These are phyloP conservation scores for Eidolon dupreanum DNA, from an alignment of 2,797 vertebrate species.

Conservation along the genomic window DNA sequence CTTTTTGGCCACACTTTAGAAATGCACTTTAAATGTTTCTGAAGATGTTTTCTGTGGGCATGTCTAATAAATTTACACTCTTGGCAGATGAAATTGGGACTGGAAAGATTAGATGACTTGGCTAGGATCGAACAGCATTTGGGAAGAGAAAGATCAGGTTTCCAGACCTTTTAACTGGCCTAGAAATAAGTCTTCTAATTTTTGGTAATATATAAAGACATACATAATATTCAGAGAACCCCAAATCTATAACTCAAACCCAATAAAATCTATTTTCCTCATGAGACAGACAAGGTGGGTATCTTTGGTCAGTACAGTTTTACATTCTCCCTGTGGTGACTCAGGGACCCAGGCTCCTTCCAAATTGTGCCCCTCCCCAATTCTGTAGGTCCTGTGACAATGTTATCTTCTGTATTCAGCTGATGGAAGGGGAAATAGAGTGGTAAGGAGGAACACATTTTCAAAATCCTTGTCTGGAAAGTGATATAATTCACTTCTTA, in stretches of 20 bases:
- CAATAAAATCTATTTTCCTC: neutral
- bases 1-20: neutral
- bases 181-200: neutral
- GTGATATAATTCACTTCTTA: neutral
- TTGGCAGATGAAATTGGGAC: neutral
- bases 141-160: neutral
- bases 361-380: neutral
- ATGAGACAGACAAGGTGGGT: neutral
- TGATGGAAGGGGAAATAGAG: neutral
- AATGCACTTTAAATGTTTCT: conserved; percentile 23
- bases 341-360: neutral
- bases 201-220: conserved; percentile 20
- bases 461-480: neutral
- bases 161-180: neutral
- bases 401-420: neutral
- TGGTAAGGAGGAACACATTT: neutral
- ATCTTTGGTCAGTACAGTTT: neutral
- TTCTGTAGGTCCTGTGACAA: neutral
- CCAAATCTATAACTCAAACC: neutral
- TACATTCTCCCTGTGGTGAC: neutral
- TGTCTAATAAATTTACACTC: neutral
- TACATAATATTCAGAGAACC: neutral
- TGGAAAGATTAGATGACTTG: neutral
- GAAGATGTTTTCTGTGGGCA: neutral
- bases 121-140: neutral